Base-by-base conservation (phyloP, 2,888 invertebrate genomes). In the Aphidoletes aphidimyza region DNA sequence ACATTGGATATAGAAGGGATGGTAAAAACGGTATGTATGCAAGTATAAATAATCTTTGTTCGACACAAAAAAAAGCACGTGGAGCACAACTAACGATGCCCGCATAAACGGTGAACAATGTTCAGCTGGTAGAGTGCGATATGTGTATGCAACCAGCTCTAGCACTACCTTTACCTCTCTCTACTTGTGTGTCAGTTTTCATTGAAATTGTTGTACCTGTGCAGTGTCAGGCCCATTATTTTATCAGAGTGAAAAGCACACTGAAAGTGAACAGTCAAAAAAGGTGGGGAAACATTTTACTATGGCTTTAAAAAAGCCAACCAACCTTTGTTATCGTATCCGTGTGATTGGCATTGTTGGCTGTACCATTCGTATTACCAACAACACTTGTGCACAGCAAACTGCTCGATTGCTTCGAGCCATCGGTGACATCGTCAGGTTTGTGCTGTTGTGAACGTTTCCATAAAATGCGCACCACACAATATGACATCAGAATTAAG, bases 381-480 rank as follows among this genome's bases (percentile, higher is more conserved):
- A 37, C 54, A 34, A 85, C 85, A 30, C 85, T 84, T n/a, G 84
- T 84, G 39, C 84, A 84, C 17, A 85, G 37, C 22, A 85, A 59
- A 37, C 84, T 84, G 36, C 83, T 84, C 1, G 85, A 85, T 84
- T 85, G 85, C 42, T 85, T 85, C 36, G 85, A 84, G 81, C 83
- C 83, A 83, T 85, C 84, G n/a, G 85, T 36, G 34, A 49, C 84
- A 49, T 85, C 85, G 36, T 84, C 84, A 36, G 59, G 45, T 69
- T 83, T 83, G 19, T 78, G 47, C 17, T 84, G 78, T 26, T 83
- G 83, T 39, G 42, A 83, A 37, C 84, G 78, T 45, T 84, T 85
- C n/a, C 84, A 83, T 85, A 85, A 86, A 47, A 86, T 85, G 84
- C 85, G 85, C 36, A 85, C 54, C 26, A 86, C 49, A 84, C 85